A percentile compares a stretch with the other conserved stretches of the same genome.
These are phyloP conservation scores for Drosophila pectinifera DNA, from an alignment of 1,140 invertebrate genomes.

Conservation along the genomic window DNA sequence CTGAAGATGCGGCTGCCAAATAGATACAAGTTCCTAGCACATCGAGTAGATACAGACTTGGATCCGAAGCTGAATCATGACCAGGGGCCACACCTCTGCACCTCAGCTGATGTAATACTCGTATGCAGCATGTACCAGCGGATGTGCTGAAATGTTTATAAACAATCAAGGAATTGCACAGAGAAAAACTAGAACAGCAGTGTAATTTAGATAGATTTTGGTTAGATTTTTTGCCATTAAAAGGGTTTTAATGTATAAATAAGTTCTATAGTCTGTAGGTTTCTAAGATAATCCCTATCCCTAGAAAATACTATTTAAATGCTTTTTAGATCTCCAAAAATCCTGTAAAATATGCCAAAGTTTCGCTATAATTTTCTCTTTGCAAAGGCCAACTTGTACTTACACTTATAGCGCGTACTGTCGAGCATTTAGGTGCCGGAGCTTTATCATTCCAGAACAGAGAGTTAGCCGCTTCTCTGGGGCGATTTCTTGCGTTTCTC, in stretches of 20 bases:
- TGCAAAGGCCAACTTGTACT: constrained; percentile 26
- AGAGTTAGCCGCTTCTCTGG: constrained; percentile 37
- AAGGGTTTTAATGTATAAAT: no score
- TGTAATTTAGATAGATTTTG: not conserved
- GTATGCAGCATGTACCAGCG: constrained; percentile 2
- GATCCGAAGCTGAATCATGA: constrained; percentile 38
- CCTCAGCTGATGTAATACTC: constrained; percentile 39
- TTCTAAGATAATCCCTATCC: not conserved
- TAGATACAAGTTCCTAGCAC: constrained; percentile 40
- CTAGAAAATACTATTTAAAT: not conserved
- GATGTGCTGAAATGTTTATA: constrained; percentile 51
- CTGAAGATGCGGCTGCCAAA: constrained; percentile 48
- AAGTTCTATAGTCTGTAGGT: no score
- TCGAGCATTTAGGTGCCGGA: constrained; percentile 56
- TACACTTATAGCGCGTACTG: constrained; percentile 74
- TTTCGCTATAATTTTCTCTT: not conserved
- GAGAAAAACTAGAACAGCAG: not conserved
- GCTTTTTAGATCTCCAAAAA: no score
- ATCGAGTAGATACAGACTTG: constrained; percentile 34
- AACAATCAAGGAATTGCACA: constrained; percentile 26
- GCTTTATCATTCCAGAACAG: constrained; percentile 53
- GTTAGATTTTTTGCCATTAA: no score
- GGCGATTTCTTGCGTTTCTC: constrained; percentile 22
- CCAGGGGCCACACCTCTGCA: constrained; percentile 31
- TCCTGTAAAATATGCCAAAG: not conserved